Evolutionary conservation across 2,888 invertebrate genomes (phyloP).

Genomic region (Gymnoscelis rufifasciata): DNA sequence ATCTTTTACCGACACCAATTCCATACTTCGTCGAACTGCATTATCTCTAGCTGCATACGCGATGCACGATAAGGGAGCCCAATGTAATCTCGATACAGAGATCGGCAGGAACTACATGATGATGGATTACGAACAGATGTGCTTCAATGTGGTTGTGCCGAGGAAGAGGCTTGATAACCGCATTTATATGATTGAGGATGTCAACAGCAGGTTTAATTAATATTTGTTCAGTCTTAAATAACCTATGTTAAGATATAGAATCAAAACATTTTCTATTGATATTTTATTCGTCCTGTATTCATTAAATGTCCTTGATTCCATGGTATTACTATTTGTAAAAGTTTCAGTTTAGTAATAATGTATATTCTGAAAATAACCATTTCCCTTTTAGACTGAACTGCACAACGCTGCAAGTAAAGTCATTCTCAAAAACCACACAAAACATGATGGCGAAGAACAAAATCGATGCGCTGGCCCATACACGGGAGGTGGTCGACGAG

Average conservation of each 20-base stretch:
- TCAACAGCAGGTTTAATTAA: conserved; percentile 57
- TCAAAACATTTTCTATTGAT: no score
- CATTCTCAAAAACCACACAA: conserved; percentile 63
- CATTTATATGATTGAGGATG: conserved; percentile 65
- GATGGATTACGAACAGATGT: conserved; percentile 57
- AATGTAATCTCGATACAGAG: conserved; percentile 63
- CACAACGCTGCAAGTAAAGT: conserved; percentile 59
- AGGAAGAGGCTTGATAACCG: conserved; percentile 38
- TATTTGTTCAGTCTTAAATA: no score
- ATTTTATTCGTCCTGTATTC: no score
- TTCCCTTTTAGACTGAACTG: conserved; percentile 55
- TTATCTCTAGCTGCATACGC: conserved; percentile 35
- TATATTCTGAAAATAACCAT: not conserved
- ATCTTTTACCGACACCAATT: not conserved
- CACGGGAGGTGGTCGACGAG: conserved; percentile 58
- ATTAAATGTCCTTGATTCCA: no score
- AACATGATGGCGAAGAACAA: conserved; percentile 59
- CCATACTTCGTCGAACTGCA: conserved; percentile 16
- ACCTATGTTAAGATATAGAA: no score
- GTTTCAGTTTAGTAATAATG: no score
- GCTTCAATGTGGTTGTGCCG: conserved; percentile 44
- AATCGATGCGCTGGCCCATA: conserved; percentile 48
- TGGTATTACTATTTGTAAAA: no score
- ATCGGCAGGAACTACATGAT: conserved; percentile 55
- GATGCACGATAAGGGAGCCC: conserved; percentile 48